Conservation (phyloP, 1,140 invertebrate genomes). For the Tetramorium simillimum region DNA sequence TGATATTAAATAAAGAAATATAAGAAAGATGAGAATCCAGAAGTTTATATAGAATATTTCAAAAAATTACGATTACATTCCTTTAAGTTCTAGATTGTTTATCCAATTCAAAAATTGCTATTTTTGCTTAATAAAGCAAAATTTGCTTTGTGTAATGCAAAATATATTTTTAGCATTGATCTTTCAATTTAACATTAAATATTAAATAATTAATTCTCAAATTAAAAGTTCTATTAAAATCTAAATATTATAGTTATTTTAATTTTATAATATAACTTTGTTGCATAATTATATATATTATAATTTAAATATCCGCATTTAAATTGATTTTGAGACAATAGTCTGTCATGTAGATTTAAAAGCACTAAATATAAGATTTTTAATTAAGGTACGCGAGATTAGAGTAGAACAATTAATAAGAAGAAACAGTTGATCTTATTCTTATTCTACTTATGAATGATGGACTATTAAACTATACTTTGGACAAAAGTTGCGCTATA, state of each 20-base stretch:
- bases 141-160: neutral
- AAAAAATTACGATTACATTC: neutral
- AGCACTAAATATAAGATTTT: neutral
- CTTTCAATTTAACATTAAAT: neutral
- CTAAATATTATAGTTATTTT: neutral
- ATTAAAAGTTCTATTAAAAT: slow-evolving; percentile 3
- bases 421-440: neutral
- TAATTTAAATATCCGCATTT: neutral
- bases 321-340: neutral
- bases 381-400: neutral
- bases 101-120: neutral
- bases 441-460: neutral
- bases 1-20: neutral
- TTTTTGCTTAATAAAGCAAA: neutral
- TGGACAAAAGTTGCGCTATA: neutral
- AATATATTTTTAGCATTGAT: neutral
- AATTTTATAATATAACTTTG: neutral
- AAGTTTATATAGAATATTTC: neutral
- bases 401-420: neutral
- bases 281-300: neutral
- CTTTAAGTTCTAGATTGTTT: slow-evolving; percentile 4
- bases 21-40: neutral
- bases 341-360: neutral
- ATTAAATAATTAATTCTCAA: neutral
- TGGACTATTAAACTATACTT: neutral